Evolutionary conservation across 1,140 invertebrate genomes (phyloP), one percentile per base, ranked within the genome.

Genomic region (Apis dorsata): DNA sequence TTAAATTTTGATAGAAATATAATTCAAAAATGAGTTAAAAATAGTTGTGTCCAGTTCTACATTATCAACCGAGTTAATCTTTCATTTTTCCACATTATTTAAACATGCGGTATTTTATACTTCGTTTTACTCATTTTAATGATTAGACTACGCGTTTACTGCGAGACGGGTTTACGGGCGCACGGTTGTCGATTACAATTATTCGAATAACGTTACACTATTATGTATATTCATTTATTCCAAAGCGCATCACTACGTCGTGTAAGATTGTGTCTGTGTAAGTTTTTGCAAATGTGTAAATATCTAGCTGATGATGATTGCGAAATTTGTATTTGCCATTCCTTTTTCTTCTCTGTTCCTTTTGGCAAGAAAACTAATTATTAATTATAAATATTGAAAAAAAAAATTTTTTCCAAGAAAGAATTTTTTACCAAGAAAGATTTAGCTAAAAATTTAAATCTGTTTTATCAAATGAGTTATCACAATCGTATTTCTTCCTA

Each of bases 261-360:
- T 88, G 86, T 88, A 85, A 88, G 86, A 88, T 71, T 85, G 83
- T 84, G 83, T 82, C 13, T 68, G 69, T 87, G 86, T 87, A 79
- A 85, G 65, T 49, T 82, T 84, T 82, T 87, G 86, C 86, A 87
- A 87, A 87, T 82, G 86, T 87, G 83, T 88, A 87, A 88, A 59
- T 88, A 88, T 76, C 86, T 88, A 88, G 86, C 86, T 87, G 86
- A 88, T 82, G 86, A 87, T 85, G 83, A 88, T 74, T 85, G 83
- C 86, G 79, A 84, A 85, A 87, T 80, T 88, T 79, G 73, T 79
- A 68, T 65, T 71, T n/a, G 60, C 66, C 57, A 51, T 24, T 57
- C 51, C 77, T 65, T 65, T 44, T 55, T 49, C 73, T 24, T 81
- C 77, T 87, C 85, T 82, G 59, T 76, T 83, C 86, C 82, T 57